Evolutionary conservation across 1,140 invertebrate genomes (phyloP).

Genomic region (Drosophila pseudoananassae): DNA sequence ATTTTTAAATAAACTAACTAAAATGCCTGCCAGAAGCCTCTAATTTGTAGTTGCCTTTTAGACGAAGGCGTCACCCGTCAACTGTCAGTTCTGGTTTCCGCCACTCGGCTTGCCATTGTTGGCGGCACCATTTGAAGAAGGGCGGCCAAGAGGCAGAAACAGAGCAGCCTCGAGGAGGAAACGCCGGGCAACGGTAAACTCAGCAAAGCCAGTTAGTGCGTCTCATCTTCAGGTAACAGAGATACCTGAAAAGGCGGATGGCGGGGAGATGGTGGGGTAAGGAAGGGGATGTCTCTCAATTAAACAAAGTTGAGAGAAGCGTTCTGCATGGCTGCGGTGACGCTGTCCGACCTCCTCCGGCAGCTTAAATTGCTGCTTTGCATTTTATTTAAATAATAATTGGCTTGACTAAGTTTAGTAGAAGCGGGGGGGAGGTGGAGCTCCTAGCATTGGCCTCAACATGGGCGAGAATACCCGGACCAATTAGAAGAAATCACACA

Average conservation of each 20-base stretch:
- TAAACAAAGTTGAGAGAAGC: conserved; percentile 49
- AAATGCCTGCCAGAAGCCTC: neutral
- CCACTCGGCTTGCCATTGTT: conserved; percentile 33
- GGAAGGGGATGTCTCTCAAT: conserved; percentile 48
- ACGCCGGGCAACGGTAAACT: conserved; percentile 65
- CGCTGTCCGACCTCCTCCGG: conserved; percentile 34
- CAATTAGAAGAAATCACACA: conserved; percentile 31
- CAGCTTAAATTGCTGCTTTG: conserved; percentile 61
- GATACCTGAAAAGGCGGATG: neutral
- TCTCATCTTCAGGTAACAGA: conserved; percentile 35
- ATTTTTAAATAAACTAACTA: neutral
- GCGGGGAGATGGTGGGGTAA: neutral
- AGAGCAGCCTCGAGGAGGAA: conserved; percentile 3
- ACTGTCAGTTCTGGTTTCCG: conserved; percentile 37
- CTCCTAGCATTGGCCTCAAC: conserved; percentile 25
- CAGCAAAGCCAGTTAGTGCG: conserved; percentile 61
- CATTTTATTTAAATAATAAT: conserved; percentile 80
- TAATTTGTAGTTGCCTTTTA: conserved; percentile 36
- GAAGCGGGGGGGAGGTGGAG: neutral
- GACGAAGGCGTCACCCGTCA: conserved; percentile 71
- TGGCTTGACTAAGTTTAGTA: conserved; percentile 53
- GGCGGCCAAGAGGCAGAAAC: conserved; percentile 16
- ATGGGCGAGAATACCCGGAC: conserved; percentile 18
- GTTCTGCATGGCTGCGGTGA: conserved; percentile 63
- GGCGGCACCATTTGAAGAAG: conserved; percentile 57